Conservation (phyloP, 2,797 vertebrate genomes). For the Podarcis siculus region DNA sequence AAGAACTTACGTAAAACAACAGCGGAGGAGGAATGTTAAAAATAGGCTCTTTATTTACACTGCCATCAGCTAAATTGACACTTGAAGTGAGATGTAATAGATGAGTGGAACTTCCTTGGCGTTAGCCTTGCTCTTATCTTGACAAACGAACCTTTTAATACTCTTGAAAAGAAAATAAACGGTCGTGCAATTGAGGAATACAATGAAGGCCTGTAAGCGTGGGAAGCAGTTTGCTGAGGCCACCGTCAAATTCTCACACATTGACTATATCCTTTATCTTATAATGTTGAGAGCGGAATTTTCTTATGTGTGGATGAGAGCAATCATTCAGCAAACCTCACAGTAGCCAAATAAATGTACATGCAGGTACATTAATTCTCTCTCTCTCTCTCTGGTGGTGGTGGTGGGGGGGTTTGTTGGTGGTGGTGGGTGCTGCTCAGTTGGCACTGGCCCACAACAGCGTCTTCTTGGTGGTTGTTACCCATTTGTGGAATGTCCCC, state of each 20-base stretch:
- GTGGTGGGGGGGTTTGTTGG: too few species aligned
- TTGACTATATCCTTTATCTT: background rate
- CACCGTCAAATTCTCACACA: background rate
- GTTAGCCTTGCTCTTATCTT: conserved; percentile 30
- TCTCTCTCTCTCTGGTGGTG: too few species aligned
- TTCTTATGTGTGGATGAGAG: too few species aligned
- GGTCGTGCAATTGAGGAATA: conserved; percentile 4
- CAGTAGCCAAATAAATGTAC: too few species aligned
- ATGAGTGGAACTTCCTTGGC: conserved; percentile 22
- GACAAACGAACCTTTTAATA: conserved; percentile 23
- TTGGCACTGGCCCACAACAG: too few species aligned
- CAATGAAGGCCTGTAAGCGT: conserved; percentile 17
- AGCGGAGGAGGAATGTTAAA: background rate
- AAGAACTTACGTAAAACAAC: background rate
- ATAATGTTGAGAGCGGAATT: background rate
- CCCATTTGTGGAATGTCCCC: too few species aligned
- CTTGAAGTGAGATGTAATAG: background rate
- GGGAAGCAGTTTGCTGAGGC: background rate
- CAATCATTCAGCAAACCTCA: too few species aligned
- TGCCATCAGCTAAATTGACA: background rate
- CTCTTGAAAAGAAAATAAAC: conserved; percentile 3
- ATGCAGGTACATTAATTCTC: too few species aligned
- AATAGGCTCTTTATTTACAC: conserved; percentile 4
- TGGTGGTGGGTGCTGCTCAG: too few species aligned
- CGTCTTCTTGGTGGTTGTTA: too few species aligned